Conservation (phyloP, 1,140 invertebrate genomes). For the Anoplolepis gracilipes region DNA sequence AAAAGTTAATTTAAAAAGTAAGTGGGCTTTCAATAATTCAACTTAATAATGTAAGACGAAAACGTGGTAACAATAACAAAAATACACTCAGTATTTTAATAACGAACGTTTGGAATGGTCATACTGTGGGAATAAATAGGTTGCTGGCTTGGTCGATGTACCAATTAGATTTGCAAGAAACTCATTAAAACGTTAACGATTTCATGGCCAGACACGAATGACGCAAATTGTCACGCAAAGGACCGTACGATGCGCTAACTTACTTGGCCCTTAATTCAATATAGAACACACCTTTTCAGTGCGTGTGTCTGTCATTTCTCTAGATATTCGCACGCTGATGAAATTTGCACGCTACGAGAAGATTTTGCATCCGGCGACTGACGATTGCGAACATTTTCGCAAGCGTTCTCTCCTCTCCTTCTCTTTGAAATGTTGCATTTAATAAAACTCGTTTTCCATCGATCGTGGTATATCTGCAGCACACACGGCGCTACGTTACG, state of each 20-base stretch:
- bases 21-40: neutral
- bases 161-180: conserved; percentile 46
- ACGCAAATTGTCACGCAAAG: conserved; percentile 43
- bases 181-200: conserved; percentile 58
- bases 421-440: conserved; percentile 39
- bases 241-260: conserved; percentile 17
- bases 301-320: conserved; percentile 32
- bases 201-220: conserved; percentile 16
- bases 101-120: neutral
- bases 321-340: conserved; percentile 8
- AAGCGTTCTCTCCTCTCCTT: neutral
- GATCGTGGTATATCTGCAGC: conserved; percentile 6
- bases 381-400: conserved; percentile 12
- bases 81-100: conserved; percentile 22
- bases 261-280: conserved; percentile 44
- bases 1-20: neutral
- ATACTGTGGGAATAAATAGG: conserved; percentile 29
- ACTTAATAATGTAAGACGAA: neutral
- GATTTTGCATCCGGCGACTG: conserved; percentile 17
- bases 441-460: conserved; percentile 41
- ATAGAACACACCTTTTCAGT: conserved; percentile 3
- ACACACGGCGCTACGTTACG: neutral
- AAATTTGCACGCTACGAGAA: conserved; percentile 35
- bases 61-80: conserved; percentile 6
- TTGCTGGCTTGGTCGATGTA: conserved; percentile 5